Evolutionary conservation across 2,113 vertebrate genomes (phyloP), one percentile per base, ranked within the genome.

Genomic region (Gobius niger): DNA sequence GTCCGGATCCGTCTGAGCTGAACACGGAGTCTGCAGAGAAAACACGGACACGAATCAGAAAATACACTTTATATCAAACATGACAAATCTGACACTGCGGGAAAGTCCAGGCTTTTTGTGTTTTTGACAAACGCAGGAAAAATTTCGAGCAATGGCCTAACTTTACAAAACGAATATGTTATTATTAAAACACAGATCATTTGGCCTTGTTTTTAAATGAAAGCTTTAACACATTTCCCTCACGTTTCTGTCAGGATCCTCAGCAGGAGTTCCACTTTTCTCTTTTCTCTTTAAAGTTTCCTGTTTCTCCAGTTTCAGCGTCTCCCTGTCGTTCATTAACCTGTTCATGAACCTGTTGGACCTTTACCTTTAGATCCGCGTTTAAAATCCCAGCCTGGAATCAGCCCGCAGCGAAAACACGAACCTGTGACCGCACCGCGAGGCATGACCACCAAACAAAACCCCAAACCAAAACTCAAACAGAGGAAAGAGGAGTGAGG

Each of bases 341-440:
- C n/a, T 47, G 15, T 79, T 78, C 76, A 82, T 86, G 83, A 81
- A 83, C 83, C 61, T 50, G 6, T 57, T 42, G 12, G 47, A 24
- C 47, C 50, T 59, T 19, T 18, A 18, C 34, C 64, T 57, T 8
- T 15, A 1, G 51, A 40, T 47, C 34, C 46, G 16, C 54, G 7
- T 70, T 44, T 6, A 5, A 7, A 40, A 75, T 87, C 88, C 73
- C 71, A 91, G 84, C 88, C 52, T 81, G 76, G 84, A 52, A 85
- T 51, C 0, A 47, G 59, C 1, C 81, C 83, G 44, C 81, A 88
- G 72, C 81, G 78, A 82, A 81, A 91, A 81, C 84, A 88, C 83
- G 84, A 81, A 83, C 78, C 76, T 86, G 46, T 82, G 69, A 78
- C 19, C 8, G 85, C 12, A 78, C 15, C 47, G 85, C 81, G 82